phyloP scores from a whole-genome alignment of 2,888 invertebrate genomes.

The Chymomyza fuscimana region DNA sequence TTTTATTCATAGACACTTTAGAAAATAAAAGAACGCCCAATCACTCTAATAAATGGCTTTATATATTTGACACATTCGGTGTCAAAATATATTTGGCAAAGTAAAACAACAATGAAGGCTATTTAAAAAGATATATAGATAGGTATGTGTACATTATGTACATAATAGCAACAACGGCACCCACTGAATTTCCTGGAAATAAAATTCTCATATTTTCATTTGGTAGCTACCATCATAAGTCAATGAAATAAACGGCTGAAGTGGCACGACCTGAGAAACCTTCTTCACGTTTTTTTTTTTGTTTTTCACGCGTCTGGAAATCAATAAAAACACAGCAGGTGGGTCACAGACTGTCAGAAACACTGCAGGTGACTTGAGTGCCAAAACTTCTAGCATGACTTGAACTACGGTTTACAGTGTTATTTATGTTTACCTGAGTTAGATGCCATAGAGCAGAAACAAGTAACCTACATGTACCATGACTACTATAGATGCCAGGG shows the following conservation, averaged over 20 bases:
- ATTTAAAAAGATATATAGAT: conserved; percentile 2
- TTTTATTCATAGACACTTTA: neutral
- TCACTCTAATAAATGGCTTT: neutral
- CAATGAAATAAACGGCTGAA: neutral
- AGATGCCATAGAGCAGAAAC: neutral
- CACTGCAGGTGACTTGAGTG: conserved; percentile 31
- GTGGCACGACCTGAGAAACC: neutral
- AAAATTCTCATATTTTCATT: conserved; percentile 7
- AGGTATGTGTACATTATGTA: neutral
- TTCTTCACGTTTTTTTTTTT: neutral
- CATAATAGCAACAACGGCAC: neutral
- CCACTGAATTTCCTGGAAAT: neutral
- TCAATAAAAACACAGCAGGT: conserved; percentile 47
- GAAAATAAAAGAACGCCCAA: neutral
- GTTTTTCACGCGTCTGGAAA: conserved; percentile 16
- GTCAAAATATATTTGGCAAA: neutral
- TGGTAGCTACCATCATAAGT: neutral
- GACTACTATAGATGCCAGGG: too few species aligned
- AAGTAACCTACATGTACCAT: neutral
- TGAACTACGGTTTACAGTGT: conserved; percentile 51
- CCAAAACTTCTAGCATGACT: conserved; percentile 6
- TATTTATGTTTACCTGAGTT: conserved; percentile 46
- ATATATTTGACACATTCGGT: neutral
- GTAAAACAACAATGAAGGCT: neutral
- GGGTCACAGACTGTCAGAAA: conserved; percentile 4